Evolutionary conservation across 2,797 vertebrate species (phyloP).

Genomic region (Oreonectes daqikongensis): DNA sequence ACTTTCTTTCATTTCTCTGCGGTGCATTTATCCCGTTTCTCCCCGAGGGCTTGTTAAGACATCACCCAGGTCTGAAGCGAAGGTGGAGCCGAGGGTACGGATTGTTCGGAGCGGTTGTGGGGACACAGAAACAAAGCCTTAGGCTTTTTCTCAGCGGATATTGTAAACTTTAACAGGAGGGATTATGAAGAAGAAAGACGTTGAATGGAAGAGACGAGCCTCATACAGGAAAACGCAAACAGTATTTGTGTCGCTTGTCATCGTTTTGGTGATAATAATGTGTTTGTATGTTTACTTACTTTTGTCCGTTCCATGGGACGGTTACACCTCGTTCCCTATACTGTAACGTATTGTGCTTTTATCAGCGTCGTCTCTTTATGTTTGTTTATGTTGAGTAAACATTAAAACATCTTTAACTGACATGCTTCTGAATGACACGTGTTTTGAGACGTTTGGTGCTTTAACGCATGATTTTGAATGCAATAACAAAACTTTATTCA

Average conservation of each 20-base stretch:
- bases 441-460: too few species aligned
- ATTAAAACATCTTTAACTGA: neutral
- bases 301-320: conserved; percentile 70
- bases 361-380: neutral
- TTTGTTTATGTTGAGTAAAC: neutral
- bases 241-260: conserved; percentile 63
- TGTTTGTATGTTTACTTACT: conserved; percentile 74
- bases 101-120: conserved; percentile 59
- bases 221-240: conserved; percentile 61
- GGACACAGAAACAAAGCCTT: conserved; percentile 55
- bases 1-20: conserved; percentile 21
- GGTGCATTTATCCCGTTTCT: conserved; percentile 11
- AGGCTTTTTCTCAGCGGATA: conserved; percentile 48
- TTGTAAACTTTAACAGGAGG: conserved; percentile 57
- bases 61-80: conserved; percentile 53
- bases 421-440: neutral
- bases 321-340: conserved; percentile 13
- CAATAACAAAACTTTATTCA: neutral
- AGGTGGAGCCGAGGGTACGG: conserved; percentile 26
- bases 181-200: conserved; percentile 66
- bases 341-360: neutral
- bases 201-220: conserved; percentile 60
- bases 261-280: conserved; percentile 69
- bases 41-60: conserved; percentile 54
- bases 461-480: too few species aligned